These are phyloP conservation scores for Rhyacophila brunnea DNA, from an alignment of 1,140 invertebrate species.

Conservation along the genomic window DNA sequence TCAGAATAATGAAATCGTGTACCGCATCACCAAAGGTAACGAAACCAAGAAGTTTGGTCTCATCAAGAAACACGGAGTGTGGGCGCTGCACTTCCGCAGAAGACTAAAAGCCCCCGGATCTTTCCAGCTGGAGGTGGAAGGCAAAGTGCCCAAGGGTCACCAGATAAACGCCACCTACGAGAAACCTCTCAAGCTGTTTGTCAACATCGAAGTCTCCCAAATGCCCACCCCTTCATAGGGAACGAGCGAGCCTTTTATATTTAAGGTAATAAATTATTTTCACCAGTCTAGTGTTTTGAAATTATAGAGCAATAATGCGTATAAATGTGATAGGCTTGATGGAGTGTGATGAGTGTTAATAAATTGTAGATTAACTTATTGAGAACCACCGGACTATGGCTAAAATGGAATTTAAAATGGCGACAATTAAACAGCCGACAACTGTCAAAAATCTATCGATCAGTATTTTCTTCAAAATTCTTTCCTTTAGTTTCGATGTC, in stretches of 20 bases:
- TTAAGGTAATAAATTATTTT: conserved; percentile 5
- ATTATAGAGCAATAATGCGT: too few relatives aligned
- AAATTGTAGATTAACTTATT: too few relatives aligned
- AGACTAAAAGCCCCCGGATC: conserved; percentile 56
- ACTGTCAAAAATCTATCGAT: too few relatives aligned
- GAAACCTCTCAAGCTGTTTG: conserved; percentile 48
- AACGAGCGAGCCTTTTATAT: not conserved
- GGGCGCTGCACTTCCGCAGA: conserved; percentile 62
- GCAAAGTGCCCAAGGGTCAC: conserved; percentile 44
- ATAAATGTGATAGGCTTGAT: too few relatives aligned
- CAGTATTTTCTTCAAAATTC: too few relatives aligned
- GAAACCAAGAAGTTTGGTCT: conserved; percentile 66
- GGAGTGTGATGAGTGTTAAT: too few relatives aligned
- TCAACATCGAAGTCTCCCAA: conserved; percentile 28
- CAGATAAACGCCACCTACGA: conserved; percentile 46
- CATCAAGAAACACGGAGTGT: conserved; percentile 61
- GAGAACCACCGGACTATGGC: too few relatives aligned
- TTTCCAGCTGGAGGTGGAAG: conserved; percentile 61
- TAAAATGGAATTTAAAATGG: too few relatives aligned
- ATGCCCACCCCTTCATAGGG: conserved; percentile 25
- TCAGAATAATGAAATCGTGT: conserved; percentile 60
- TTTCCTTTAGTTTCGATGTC: too few relatives aligned
- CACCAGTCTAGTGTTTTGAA: not conserved
- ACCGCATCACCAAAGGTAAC: conserved; percentile 65
- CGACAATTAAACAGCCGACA: too few relatives aligned